These are phyloP conservation scores for Lithophane socia DNA, from an alignment of 2,888 invertebrate species.

Conservation along the genomic window DNA sequence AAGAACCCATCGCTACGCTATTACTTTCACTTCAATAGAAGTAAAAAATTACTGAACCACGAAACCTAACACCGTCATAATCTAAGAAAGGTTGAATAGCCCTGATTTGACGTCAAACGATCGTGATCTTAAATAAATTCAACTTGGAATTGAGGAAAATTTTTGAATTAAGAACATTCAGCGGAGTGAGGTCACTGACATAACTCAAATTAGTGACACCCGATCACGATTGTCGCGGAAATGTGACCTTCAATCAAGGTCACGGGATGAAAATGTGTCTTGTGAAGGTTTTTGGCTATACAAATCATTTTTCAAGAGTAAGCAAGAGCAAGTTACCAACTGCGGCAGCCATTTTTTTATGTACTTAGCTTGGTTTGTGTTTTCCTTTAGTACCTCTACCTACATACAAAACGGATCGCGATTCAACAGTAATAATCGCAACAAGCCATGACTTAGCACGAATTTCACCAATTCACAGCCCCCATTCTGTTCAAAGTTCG, in stretches of 20 bases:
- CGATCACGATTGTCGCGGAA: conserved; percentile 38
- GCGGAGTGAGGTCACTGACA: conserved; percentile 58
- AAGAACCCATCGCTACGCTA: background rate
- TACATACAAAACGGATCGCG: background rate
- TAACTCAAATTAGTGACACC: conserved; percentile 52
- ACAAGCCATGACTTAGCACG: conserved; percentile 48
- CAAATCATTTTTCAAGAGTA: conserved; percentile 16
- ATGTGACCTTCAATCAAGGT: conserved; percentile 50
- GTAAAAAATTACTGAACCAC: background rate
- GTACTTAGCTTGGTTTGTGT: background rate
- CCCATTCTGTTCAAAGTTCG: conserved; percentile 33
- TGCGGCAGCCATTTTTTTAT: background rate
- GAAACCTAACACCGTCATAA: background rate
- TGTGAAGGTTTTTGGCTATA: background rate
- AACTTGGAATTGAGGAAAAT: conserved; percentile 43
- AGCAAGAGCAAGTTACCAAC: too few relatives aligned
- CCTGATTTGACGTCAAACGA: conserved; percentile 43
- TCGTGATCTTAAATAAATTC: conserved; percentile 52
- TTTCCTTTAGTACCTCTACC: background rate
- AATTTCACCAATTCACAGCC: conserved; percentile 35
- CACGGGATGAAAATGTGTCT: conserved; percentile 14
- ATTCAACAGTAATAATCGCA: conserved; percentile 4
- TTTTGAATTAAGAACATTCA: conserved; percentile 51
- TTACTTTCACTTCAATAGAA: conserved; percentile 20
- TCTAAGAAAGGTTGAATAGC: conserved; percentile 23